A percentile compares a stretch with the other conserved stretches of the same genome.
These are phyloP conservation scores for Melieria omissa DNA, from an alignment of 2,888 invertebrate genomes.

Conservation along the genomic window DNA sequence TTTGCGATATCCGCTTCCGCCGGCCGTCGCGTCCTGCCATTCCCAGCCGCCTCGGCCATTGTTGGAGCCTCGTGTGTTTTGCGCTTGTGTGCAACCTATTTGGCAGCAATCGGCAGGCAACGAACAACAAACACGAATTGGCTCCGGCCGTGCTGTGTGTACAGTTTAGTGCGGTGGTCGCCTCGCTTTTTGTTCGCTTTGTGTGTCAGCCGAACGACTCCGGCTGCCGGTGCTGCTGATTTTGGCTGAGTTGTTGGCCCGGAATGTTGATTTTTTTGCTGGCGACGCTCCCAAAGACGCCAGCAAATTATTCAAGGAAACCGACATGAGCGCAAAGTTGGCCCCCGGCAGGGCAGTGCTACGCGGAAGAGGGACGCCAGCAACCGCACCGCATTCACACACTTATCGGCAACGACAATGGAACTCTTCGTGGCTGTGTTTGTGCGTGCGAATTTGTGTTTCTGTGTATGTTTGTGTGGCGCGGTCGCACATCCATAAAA, in stretches of 20 bases:
- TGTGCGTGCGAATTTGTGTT: no score
- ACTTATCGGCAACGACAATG: no score
- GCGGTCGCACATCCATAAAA: slow-evolving; percentile 18
- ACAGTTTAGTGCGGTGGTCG: background rate
- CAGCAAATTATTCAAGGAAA: slow-evolving; percentile 17
- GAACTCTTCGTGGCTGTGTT: no score
- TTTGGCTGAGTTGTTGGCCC: slow-evolving; percentile 3
- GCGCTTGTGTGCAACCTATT: slow-evolving; percentile 30
- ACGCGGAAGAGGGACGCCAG: no score
- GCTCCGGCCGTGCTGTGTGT: slow-evolving; percentile 11
- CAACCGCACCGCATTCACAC: no score
- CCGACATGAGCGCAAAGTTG: background rate
- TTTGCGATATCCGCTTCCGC: no score
- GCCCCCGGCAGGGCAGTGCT: background rate
- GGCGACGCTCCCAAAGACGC: slow-evolving; percentile 6
- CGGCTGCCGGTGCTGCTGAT: background rate
- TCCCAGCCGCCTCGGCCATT: no score
- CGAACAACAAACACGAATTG: slow-evolving; percentile 16
- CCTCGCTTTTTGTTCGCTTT: background rate
- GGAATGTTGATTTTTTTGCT: slow-evolving; percentile 18
- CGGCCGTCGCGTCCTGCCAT: no score
- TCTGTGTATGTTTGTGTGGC: background rate
- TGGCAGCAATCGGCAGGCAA: slow-evolving; percentile 21
- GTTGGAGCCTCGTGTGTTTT: no score
- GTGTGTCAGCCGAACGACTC: background rate